Base-by-base conservation (phyloP, 1,140 invertebrate genomes). In the Archivesica marissinica region DNA sequence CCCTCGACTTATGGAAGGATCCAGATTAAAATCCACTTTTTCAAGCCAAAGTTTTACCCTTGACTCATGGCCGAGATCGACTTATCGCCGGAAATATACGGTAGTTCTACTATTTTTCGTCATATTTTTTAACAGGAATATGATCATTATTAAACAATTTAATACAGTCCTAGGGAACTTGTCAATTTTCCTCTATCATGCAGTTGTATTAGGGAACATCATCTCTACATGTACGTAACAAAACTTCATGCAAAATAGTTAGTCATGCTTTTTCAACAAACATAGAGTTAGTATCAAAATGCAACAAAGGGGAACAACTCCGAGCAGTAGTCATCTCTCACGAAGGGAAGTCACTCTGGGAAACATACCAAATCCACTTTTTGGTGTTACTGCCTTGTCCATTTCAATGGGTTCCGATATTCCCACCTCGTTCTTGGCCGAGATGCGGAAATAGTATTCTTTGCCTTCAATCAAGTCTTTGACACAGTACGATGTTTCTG, bases 401-500 rank as follows among this genome's bases (percentile, higher is more conserved):
- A 90, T 96, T 95, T 87, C 98, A 64, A 87, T 52, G 91, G 98
- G 98, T 84, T 96, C 95, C 91, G 99, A 98, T 88, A 96, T 96
- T 33, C 98, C 98, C 89, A 97, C 98, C 68, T 96, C 95, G 94
- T 99, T 99, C 91, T 97, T 97, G 20, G 97, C 97, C 17, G 96
- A 96, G 0, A 99, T 94, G 0, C 97, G 98, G 92, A 99, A 99
- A 94, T 99, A 98, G 94, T 99, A 99, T 90, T 98, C 97, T 28
- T 98, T 95, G 97, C 98, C 95, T 94, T 98, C 97, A 88, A 98
- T 97, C 1, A 99, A 94, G n/a, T 87, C 83, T 1, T 83, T 87
- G 30, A 85, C 89, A 64, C 82, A 86, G 77, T 85, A 89, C n/a
- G 87, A 83, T 30, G 81, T 56, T 33, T 81, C 86, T 0, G 75